Conservation (phyloP, 2,113 vertebrate genomes). For the chimpanzee (Pan troglodytes) region DNA sequence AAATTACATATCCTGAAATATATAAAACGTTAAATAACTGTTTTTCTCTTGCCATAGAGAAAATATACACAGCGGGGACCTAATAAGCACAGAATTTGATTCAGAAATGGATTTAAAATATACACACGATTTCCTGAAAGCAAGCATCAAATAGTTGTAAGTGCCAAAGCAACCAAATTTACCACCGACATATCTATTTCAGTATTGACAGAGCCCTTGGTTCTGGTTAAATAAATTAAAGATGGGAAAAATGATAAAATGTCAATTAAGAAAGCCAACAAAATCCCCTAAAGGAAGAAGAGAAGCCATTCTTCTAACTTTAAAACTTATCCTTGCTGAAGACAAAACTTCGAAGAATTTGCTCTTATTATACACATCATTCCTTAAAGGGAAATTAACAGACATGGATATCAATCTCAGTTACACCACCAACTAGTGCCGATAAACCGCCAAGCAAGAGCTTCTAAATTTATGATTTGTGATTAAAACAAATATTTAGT, state of each 20-base stretch:
- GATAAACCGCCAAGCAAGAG: neutral
- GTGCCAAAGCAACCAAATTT: neutral
- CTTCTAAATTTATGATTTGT: neutral
- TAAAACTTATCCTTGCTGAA: neutral
- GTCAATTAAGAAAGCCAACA: neutral
- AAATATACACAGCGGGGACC: neutral
- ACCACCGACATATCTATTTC: neutral
- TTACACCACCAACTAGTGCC: neutral
- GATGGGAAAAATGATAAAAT: neutral
- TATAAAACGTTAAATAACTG: neutral
- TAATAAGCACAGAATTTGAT: neutral
- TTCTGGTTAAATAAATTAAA: neutral
- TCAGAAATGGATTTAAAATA: neutral
- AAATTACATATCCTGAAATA: neutral
- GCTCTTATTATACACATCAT: neutral
- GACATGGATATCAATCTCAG: neutral
- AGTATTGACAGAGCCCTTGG: neutral
- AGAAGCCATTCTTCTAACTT: neutral
- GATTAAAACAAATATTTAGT: neutral
- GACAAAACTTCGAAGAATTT: neutral
- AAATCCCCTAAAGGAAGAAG: neutral
- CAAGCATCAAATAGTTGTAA: neutral
- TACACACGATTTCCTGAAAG: neutral
- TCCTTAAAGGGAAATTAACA: neutral
- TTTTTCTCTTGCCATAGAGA: neutral